Base-by-base conservation (phyloP, 2,888 invertebrate species). In the Smittia sp. region DNA sequence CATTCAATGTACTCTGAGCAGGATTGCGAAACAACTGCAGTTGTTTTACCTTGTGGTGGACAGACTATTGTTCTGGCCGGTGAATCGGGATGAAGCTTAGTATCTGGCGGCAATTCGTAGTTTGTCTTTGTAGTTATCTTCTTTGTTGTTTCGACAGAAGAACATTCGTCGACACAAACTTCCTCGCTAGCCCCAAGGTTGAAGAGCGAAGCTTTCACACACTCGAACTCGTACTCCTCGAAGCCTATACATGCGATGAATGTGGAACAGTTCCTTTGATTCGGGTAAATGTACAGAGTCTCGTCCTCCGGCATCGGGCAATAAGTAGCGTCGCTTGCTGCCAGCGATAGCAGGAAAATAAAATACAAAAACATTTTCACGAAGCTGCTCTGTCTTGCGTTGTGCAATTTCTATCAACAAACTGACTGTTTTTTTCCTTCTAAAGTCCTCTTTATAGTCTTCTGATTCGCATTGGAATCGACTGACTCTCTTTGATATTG, bases 261-360 rank as follows among this genome's bases (percentile, higher is more conserved):
- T 13, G 20, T 39, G 13, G 72, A 62, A 22, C 72, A 72, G 52
- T 72, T 72, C 27, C 58, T 62, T 62, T 4, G 18, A 24, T 32
- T 72, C 38, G 72, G 72, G 62, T 72, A 72, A 15, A 72, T 72
- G 25, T 62, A 72, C 22, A 72, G 24, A 18, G 72, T 72, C 18
- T 72, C 32, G 6, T 72, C 39, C 15, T 54, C 18, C 3, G 38
- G 9, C 18, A 32, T 24, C 1, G 22, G 6, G 24, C 72, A 72
- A 22, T 13, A 38, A 6, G 27, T 39, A 18, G 58, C 22, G 0
- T 54, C 22, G 1, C 27, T 22, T n/a, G 39, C 20, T 38, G 72
- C 20, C 3, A 72, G 39, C n/a, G 32, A 22, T 11, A 32, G 20
- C 25, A 72, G 25, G 11, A 72, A 38, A 27, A 38, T 39, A 7